Evolutionary conservation across 2,888 invertebrate genomes (phyloP).

Genomic region (Hirudinaria manillensis): DNA sequence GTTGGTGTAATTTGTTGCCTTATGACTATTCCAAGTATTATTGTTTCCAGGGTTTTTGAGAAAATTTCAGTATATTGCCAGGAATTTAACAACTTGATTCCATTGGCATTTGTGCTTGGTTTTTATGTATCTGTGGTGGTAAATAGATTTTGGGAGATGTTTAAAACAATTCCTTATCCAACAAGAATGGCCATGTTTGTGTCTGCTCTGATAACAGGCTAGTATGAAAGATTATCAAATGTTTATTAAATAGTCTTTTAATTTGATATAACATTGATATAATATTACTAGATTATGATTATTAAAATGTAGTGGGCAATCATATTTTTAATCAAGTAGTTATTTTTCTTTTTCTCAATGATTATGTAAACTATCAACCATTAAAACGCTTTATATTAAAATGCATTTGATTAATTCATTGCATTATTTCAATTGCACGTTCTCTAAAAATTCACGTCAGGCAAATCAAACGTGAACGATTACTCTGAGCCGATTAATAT

Average conservation of each 20-base stretch:
- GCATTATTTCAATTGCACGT: too few species aligned
- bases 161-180: conserved; percentile 67
- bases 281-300: neutral
- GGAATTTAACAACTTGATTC: conserved; percentile 78
- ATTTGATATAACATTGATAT: neutral
- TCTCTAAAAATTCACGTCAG: too few species aligned
- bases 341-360: too few species aligned
- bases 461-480: too few species aligned
- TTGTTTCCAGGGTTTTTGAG: conserved; percentile 64
- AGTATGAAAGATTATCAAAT: neutral
- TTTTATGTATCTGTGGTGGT: conserved; percentile 89
- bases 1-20: neutral
- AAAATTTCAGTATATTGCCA: conserved; percentile 76
- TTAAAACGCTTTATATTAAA: too few species aligned
- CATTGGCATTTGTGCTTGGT: conserved; percentile 84
- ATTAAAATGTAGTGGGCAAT: neutral
- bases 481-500: too few species aligned
- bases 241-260: neutral
- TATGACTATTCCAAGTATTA: neutral
- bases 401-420: too few species aligned
- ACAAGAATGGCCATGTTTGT: conserved; percentile 63
- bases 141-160: conserved; percentile 76
- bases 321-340: neutral
- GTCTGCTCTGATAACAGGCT: conserved; percentile 62
- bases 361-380: too few species aligned